Conservation (phyloP, 2,888 invertebrate species). For the Dyspetes luteomarginatus region DNA sequence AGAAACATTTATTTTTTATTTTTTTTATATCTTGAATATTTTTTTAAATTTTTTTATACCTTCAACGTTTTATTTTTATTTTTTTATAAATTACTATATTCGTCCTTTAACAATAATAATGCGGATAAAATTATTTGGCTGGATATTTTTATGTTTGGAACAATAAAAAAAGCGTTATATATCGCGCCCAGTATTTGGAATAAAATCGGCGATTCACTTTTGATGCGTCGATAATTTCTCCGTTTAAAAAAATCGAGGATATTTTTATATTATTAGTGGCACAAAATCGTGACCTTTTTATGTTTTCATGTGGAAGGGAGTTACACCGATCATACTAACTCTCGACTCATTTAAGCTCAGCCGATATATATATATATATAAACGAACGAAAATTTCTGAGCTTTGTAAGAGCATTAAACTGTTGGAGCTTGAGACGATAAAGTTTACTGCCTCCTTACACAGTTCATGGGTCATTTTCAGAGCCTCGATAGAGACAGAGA, state of each 20-base stretch:
- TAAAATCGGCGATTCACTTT: too few relatives aligned
- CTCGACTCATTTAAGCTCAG: conserved; percentile 24
- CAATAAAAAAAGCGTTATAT: too few relatives aligned
- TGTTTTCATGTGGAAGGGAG: not conserved
- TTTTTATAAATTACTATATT: too few relatives aligned
- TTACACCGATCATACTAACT: conserved; percentile 1
- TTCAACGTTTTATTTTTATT: conserved; percentile 3
- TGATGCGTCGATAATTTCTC: not conserved
- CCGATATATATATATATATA: too few relatives aligned
- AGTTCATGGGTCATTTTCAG: conserved; percentile 43
- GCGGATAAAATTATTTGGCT: too few relatives aligned
- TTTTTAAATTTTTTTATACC: conserved; percentile 1
- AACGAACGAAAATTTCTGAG: conserved; percentile 4
- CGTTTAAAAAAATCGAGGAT: too few relatives aligned
- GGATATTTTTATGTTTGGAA: too few relatives aligned
- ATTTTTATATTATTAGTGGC: not conserved
- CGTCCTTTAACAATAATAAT: too few relatives aligned
- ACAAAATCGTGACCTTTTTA: not conserved
- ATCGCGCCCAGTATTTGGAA: too few relatives aligned
- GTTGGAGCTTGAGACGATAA: conserved; percentile 39
- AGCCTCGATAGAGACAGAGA: not conserved
- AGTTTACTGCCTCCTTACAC: conserved; percentile 47
- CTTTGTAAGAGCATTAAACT: conserved; percentile 44
- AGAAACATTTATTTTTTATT: too few relatives aligned
- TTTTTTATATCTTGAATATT: conserved; percentile 1